Evolutionary conservation across 2,797 vertebrate genomes (phyloP).

Genomic region (Buphagus erythrorhynchus): DNA sequence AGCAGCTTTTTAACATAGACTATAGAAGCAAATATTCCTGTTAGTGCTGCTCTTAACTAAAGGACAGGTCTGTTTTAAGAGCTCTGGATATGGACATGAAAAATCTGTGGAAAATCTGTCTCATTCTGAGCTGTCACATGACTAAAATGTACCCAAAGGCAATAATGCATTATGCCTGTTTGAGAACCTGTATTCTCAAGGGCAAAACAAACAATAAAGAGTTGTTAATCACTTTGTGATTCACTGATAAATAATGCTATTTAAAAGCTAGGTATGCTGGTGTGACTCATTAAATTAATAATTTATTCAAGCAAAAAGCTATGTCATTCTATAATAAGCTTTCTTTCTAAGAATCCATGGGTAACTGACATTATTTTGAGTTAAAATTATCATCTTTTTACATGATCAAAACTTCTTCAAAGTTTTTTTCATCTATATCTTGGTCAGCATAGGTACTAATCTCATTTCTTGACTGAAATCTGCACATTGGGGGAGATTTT

Average conservation of each 20-base stretch:
- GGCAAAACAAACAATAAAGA: background rate
- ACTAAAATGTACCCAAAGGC: background rate
- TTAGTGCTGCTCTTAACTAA: background rate
- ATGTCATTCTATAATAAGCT: background rate
- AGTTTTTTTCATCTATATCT: background rate
- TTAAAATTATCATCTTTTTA: background rate
- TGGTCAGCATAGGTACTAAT: accelerated
- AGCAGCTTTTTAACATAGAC: background rate
- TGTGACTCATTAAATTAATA: background rate
- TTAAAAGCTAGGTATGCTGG: background rate
- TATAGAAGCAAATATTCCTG: background rate
- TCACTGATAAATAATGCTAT: background rate
- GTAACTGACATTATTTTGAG: background rate
- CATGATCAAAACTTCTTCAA: background rate
- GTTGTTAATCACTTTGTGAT: background rate
- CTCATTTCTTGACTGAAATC: background rate
- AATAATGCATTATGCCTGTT: background rate
- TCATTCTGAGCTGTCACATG: background rate
- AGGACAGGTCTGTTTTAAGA: background rate
- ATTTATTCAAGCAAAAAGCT: background rate
- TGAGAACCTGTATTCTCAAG: background rate
- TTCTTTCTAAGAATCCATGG: background rate
- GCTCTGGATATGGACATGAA: background rate
- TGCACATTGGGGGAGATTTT: background rate
- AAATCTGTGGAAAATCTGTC: background rate